Conservation (phyloP, 35 echinoderm and acorn worm species). For the Heliocidaris tuberculata region DNA sequence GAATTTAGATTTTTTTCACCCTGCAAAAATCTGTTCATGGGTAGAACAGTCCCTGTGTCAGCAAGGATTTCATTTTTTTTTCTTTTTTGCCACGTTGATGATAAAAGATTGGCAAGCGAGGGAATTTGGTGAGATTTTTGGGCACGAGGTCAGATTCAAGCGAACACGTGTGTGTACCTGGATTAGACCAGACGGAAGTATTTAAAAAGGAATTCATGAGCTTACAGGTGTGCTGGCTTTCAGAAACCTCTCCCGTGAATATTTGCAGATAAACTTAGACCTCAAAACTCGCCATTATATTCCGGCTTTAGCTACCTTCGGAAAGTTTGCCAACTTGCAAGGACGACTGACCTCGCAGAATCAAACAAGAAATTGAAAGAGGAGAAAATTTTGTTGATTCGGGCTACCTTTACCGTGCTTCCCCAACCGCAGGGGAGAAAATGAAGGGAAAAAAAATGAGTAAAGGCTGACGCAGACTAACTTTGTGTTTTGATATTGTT, state of each 20-base stretch:
- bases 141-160: slow-evolving; percentile 15
- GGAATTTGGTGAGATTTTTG: slow-evolving; percentile 24
- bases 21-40: neutral
- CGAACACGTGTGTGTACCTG: slow-evolving; percentile 16
- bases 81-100: neutral
- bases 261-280: slow-evolving; percentile 34
- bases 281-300: slow-evolving; percentile 14
- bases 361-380: neutral
- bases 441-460: neutral
- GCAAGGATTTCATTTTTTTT: slow-evolving; percentile 9
- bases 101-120: neutral
- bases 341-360: neutral
- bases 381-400: slow-evolving; percentile 10
- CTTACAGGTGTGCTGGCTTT: slow-evolving; percentile 16
- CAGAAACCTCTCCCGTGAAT: neutral
- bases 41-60: neutral
- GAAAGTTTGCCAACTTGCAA: slow-evolving; percentile 24
- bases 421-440: neutral
- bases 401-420: neutral
- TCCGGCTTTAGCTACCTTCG: neutral
- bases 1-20: neutral
- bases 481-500: slow-evolving; percentile 29
- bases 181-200: slow-evolving; percentile 31
- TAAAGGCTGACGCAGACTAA: slow-evolving; percentile 14
- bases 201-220: slow-evolving; percentile 34